Base-by-base conservation (phyloP, 53 echinoderm and acorn worm species). In the Apostichopus leukothele region DNA sequence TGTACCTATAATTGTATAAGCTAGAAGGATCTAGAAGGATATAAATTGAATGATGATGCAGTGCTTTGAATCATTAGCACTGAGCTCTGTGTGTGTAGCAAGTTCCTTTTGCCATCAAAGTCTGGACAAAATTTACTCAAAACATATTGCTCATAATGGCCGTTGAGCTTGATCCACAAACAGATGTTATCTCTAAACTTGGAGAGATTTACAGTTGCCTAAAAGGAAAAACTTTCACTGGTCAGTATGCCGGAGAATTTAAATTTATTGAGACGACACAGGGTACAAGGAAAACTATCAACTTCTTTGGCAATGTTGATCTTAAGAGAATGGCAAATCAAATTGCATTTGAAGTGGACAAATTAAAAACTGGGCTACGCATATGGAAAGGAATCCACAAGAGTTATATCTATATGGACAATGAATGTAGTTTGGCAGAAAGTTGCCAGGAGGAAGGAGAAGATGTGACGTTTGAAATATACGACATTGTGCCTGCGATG, bases 331-430 rank as follows among this genome's bases (percentile, higher is more conserved):
- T 63, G 0, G 63, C 63, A 63, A 63, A 13, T 11, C 12, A 63
- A 63, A 63, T 63, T 63, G 63, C 5, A 9, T 4, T 0, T 13
- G 9, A 63, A 16, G 63, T 63, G 6, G 6, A 63, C 16, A 4
- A 63, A 63, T 63, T 13, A 0, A 63, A 63, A 63, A 8, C 63
- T 9, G 63, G 39, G 39, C 16, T 63, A 7, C 9, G 75, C 22
- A 75, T 75, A 21, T 75, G 75, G 75, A 75, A 75, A 75, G 75
- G 75, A 18, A 75, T 75, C 27, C 6, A 27, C 9, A 75, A 20
- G 5, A 0, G 20, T 10, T 4, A 27, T 0, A 75, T 75, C 9
- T 75, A 75, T 8, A 75, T 75, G 22, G 23, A 21, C 4, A 18
- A 18, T 18, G 14, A 4, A 75, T 75, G 22, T 8, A 20, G 19